Conservation (phyloP, 2,113 vertebrate species). For the Rhegmatorhina hoffmannsi region DNA sequence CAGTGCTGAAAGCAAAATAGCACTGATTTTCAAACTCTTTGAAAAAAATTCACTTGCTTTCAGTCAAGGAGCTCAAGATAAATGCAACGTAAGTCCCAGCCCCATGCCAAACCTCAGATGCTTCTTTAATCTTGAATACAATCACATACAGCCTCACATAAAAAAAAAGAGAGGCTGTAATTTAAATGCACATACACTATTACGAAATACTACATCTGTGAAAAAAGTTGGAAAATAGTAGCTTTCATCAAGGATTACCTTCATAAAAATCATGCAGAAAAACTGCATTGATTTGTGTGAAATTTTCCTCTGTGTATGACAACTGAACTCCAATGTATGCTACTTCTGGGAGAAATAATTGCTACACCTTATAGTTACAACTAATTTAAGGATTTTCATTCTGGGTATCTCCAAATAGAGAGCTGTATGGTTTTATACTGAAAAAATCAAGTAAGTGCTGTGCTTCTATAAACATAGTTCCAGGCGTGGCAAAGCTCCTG, state of each 20-base stretch:
- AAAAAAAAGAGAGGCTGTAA: not conserved
- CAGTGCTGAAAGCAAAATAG: not conserved
- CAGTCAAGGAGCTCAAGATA: not conserved
- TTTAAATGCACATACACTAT: not conserved
- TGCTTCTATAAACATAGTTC: not conserved
- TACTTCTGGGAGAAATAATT: not conserved
- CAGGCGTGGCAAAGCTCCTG: not conserved
- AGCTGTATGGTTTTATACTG: not conserved
- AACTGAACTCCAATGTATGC: not conserved
- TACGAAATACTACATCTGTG: not conserved
- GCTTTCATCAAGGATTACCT: not conserved
- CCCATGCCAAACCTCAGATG: not conserved
- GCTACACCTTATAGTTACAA: not conserved
- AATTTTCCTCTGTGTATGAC: not conserved
- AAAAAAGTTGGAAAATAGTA: not conserved
- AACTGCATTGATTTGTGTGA: not conserved
- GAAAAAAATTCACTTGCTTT: not conserved
- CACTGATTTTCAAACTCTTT: not conserved
- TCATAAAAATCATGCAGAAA: not conserved
- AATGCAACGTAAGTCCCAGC: not conserved
- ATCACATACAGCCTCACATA: not conserved
- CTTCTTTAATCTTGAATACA: not conserved
- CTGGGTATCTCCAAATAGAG: not conserved
- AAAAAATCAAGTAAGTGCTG: not conserved
- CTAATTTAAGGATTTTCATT: not conserved